Conservation (phyloP, 2,888 invertebrate genomes). For the Stratiomys singularior region DNA sequence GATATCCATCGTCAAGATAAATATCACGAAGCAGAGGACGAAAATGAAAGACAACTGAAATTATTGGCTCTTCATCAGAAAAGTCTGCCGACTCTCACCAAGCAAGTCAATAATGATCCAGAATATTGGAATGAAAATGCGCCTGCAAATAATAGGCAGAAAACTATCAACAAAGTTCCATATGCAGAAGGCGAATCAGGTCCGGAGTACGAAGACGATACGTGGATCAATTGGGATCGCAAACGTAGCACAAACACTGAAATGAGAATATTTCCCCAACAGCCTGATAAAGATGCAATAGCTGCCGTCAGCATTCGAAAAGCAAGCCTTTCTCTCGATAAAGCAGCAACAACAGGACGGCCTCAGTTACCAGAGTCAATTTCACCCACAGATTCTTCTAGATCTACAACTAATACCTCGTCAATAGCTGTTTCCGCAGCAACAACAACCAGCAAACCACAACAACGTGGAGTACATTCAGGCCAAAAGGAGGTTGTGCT, state of each 20-base stretch:
- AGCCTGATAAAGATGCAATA: constrained; percentile 47
- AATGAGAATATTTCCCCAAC: constrained; percentile 34
- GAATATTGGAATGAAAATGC: neutral
- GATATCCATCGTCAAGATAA: constrained; percentile 32
- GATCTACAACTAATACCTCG: constrained; percentile 6
- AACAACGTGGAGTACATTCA: constrained; percentile 67
- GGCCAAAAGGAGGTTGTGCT: constrained; percentile 75
- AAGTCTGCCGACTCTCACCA: constrained; percentile 54
- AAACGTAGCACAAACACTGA: constrained; percentile 59
- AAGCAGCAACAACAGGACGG: constrained; percentile 26
- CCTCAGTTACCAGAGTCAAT: constrained; percentile 5
- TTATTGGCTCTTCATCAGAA: constrained; percentile 69
- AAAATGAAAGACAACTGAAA: constrained; percentile 74
- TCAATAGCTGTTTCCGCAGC: constrained; percentile 41
- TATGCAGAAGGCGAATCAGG: constrained; percentile 54
- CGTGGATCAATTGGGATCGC: constrained; percentile 65
- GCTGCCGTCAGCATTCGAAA: constrained; percentile 52
- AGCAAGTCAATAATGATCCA: constrained; percentile 26
- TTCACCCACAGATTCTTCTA: constrained; percentile 37
- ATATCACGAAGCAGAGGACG: constrained; percentile 68
- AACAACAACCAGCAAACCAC: constrained; percentile 65
- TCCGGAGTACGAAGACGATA: constrained; percentile 64
- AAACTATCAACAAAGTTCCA: constrained; percentile 16
- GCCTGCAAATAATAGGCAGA: constrained; percentile 30
- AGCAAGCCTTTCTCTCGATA: constrained; percentile 27